These are phyloP conservation scores for Tautogolabrus adspersus DNA, from an alignment of 2,113 vertebrate genomes.

Conservation along the genomic window DNA sequence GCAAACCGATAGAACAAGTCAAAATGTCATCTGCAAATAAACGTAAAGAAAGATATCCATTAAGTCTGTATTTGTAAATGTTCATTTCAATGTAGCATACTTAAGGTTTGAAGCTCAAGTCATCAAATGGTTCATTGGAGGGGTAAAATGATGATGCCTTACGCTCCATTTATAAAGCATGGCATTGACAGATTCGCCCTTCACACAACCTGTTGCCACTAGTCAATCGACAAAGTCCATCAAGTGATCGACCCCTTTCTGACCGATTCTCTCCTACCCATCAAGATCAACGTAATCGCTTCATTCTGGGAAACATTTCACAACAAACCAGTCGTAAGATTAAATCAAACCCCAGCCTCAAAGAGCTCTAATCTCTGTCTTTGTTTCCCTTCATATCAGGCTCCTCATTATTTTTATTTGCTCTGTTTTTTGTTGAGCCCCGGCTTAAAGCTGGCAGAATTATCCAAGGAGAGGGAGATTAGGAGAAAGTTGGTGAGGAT, in stretches of 20 bases:
- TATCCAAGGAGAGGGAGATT: slow-evolving; percentile 63
- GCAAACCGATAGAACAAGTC: too few species aligned
- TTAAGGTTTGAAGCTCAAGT: too few species aligned
- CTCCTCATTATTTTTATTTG: slow-evolving; percentile 74
- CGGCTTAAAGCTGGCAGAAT: slow-evolving; percentile 62
- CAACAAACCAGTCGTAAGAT: slow-evolving; percentile 64
- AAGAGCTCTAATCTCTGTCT: slow-evolving; percentile 69
- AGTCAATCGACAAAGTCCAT: not conserved
- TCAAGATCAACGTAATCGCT: slow-evolving; percentile 52
- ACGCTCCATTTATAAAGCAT: not conserved
- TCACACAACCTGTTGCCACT: too few species aligned
- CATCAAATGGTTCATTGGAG: too few species aligned
- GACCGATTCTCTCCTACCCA: slow-evolving; percentile 10
- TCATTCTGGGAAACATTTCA: slow-evolving; percentile 64
- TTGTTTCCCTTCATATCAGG: slow-evolving; percentile 59
- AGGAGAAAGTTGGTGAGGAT: slow-evolving; percentile 61
- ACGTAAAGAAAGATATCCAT: too few species aligned
- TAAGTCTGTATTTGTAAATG: too few species aligned
- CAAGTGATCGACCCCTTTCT: slow-evolving; percentile 16
- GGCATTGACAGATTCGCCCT: too few species aligned
- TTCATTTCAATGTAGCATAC: too few species aligned
- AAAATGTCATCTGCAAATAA: too few species aligned
- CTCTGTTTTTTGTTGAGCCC: slow-evolving; percentile 49
- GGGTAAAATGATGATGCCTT: too few species aligned
- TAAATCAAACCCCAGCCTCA: slow-evolving; percentile 67